These are phyloP conservation scores for Uropetala carovei DNA, from an alignment of 2,888 invertebrate genomes.

Conservation along the genomic window DNA sequence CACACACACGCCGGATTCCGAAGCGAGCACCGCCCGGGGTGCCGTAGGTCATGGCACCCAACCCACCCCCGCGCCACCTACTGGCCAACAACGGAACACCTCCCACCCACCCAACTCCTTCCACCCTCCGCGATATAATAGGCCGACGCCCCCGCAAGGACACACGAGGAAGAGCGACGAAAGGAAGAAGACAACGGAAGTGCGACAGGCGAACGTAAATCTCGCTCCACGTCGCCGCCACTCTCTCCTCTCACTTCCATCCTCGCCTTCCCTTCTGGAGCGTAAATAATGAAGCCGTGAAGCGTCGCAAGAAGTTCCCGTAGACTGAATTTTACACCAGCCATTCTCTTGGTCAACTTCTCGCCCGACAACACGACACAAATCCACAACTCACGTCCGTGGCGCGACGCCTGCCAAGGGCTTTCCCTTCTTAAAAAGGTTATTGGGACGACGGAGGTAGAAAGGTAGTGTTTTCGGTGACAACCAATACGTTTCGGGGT, in stretches of 20 bases:
- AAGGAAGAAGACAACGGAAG: background rate
- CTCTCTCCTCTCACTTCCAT: background rate
- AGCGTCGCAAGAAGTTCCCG: background rate
- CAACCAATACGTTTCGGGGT: background rate
- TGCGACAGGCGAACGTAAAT: constrained; percentile 10
- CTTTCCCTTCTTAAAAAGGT: background rate
- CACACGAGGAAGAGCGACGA: background rate
- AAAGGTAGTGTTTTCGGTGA: background rate
- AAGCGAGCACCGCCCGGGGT: constrained; percentile 35
- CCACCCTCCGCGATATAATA: background rate
- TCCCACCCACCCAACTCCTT: too few species aligned
- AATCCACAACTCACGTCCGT: background rate
- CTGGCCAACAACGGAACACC: background rate
- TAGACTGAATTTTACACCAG: background rate
- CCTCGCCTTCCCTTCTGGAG: background rate
- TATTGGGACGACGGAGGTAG: background rate
- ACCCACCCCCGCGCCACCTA: background rate
- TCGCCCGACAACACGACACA: background rate
- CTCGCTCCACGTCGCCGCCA: background rate
- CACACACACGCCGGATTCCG: background rate
- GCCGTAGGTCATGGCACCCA: constrained; percentile 32
- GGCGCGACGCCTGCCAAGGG: background rate
- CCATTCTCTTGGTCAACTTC: background rate
- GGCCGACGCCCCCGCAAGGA: constrained; percentile 23
- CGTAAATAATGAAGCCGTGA: background rate